Base-by-base conservation (phyloP, 2,113 vertebrate species). In the Toxotes chatareus region DNA sequence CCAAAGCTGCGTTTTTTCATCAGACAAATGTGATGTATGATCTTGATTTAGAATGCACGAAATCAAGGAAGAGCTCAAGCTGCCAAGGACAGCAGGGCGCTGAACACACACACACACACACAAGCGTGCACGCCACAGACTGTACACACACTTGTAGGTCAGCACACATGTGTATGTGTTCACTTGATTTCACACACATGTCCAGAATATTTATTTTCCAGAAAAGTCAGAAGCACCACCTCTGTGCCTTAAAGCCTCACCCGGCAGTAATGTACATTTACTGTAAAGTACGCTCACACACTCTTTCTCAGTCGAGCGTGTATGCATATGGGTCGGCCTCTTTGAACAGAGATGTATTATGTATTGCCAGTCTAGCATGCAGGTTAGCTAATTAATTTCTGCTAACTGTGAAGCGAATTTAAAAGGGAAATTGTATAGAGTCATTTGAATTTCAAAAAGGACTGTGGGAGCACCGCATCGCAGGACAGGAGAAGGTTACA, bases 331-430 rank as follows among this genome's bases (percentile, higher is more conserved):
- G 74, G 44, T 61, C 21, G 34, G 23, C 73, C 67, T 79, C 67
- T 80, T 61, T 31, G n/a, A 59, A 66, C 38, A 64, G 64, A 62
- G 19, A 80, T 80, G 76, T 79, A 85, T 92, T 87, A 89, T 88
- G 84, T 83, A 82, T 68, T 65, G 71, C 74, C 85, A 86, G 79
- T 81, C 79, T 86, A 80, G 69, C 87, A 68, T 90, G 91, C 81
- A 85, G 86, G 85, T 84, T 64, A 79, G 83, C 80, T 87, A 82
- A 94, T 94, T 94, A 88, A 92, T 92, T 92, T 93, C 80, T 87
- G 83, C 88, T 86, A 86, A 90, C 79, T 87, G 86, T 79, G 84
- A 81, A 77, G 64, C 16, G 7, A 86, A 87, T 90, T 80, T 86
- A 40, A 90, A 92, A 90, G 84, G 74, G 80, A 89, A 82, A 86